phyloP scores from a whole-genome alignment of 2,797 vertebrate species.

The Scarus forsteni region DNA sequence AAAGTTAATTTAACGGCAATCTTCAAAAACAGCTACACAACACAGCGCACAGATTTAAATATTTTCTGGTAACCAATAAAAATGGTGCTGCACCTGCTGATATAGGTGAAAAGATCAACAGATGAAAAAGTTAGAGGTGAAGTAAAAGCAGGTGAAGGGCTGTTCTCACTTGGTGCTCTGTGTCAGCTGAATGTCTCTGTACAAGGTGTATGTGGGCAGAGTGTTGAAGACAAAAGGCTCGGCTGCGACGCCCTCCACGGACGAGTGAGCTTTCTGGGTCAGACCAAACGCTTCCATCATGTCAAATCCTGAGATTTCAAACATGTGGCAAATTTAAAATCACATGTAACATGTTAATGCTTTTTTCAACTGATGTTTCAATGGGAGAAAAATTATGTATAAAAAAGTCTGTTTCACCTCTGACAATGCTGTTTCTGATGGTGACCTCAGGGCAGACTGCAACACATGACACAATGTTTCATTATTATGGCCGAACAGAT shows the following conservation, averaged over 20 bases:
- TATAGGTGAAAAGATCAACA: neutral
- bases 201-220: conserved; percentile 87
- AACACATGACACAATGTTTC: conserved; percentile 54
- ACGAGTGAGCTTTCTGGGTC: conserved; percentile 87
- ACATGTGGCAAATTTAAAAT: neutral
- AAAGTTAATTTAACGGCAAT: no score
- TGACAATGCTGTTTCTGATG: conserved; percentile 82
- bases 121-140: neutral
- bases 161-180: conserved; percentile 88
- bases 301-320: conserved; percentile 87
- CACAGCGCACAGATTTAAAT: no score
- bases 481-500: neutral
- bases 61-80: no score
- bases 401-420: conserved; percentile 70
- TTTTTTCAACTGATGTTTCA: neutral
- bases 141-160: neutral
- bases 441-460: conserved; percentile 86
- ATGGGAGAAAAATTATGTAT: neutral
- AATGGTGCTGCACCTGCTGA: no score
- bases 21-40: no score
- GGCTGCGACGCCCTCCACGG: conserved; percentile 89
- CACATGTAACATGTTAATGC: neutral
- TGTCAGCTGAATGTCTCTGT: conserved; percentile 90
- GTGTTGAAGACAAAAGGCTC: conserved; percentile 88
- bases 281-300: conserved; percentile 95